A percentile compares a stretch with the other conserved stretches of the same genome.
These are phyloP conservation scores for Melanotaenia trifasciata DNA, from an alignment of 2,797 vertebrate genomes.

Conservation along the genomic window DNA sequence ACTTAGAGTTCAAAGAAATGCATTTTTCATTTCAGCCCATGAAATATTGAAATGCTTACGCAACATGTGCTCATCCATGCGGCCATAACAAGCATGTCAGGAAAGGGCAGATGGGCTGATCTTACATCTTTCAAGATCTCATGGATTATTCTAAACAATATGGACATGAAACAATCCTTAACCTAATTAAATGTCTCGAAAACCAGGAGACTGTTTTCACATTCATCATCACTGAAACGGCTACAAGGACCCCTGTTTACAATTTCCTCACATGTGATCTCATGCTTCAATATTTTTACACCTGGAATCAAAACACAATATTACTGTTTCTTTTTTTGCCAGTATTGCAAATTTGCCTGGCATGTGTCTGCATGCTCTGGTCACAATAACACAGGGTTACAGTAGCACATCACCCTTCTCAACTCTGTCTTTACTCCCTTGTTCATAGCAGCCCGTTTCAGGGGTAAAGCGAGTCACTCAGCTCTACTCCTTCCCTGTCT, in stretches of 20 bases:
- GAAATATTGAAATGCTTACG: constrained; percentile 85
- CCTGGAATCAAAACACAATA: too few species aligned
- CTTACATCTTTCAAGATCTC: constrained; percentile 41
- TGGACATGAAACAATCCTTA: constrained; percentile 36
- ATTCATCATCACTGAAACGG: background rate
- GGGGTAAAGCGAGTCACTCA: too few species aligned
- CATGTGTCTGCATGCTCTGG: too few species aligned
- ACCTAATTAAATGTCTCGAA: constrained; percentile 19
- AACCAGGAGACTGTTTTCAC: background rate
- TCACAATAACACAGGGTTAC: too few species aligned
- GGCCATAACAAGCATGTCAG: constrained; percentile 63
- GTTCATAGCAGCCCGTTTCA: too few species aligned
- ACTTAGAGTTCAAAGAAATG: constrained; percentile 76
- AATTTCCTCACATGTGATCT: too few species aligned
- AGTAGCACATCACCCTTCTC: too few species aligned
- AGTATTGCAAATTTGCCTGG: too few species aligned
- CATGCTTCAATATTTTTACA: too few species aligned
- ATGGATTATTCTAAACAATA: constrained; percentile 48
- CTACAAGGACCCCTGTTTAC: background rate
- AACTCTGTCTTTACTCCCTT: too few species aligned
- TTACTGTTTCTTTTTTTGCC: too few species aligned
- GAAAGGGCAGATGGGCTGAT: constrained; percentile 61
- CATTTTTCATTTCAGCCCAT: constrained; percentile 78
- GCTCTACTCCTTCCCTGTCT: too few species aligned
- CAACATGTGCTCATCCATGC: constrained; percentile 72